Evolutionary conservation across 1,140 invertebrate species (phyloP).

Genomic region (Caenorhabditis latens): DNA sequence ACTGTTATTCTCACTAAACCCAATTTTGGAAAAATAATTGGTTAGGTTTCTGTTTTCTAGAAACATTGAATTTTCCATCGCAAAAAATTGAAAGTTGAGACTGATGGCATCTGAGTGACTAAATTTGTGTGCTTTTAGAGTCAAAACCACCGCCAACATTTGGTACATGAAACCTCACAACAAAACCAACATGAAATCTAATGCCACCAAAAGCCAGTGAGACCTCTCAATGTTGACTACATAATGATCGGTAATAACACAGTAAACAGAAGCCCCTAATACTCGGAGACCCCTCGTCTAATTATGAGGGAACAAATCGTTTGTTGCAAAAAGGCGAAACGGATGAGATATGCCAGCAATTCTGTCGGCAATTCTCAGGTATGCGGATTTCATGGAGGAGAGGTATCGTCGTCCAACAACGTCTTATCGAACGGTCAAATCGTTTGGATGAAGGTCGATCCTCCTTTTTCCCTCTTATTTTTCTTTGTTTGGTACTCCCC

Average conservation of each 20-base stretch:
- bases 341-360: no score
- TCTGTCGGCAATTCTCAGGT: background rate
- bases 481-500: constrained; percentile 45
- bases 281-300: constrained; percentile 10
- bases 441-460: constrained; percentile 53
- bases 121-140: background rate
- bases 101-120: background rate
- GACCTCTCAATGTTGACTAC: constrained; percentile 23
- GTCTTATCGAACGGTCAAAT: constrained; percentile 54
- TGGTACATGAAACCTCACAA: constrained; percentile 9
- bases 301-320: constrained; percentile 19
- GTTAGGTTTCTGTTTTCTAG: no score
- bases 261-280: constrained; percentile 29
- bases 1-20: no score
- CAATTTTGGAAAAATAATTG: no score
- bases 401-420: constrained; percentile 37
- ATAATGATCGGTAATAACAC: constrained; percentile 52
- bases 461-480: constrained; percentile 35
- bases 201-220: background rate
- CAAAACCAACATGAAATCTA: constrained; percentile 31
- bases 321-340: constrained; percentile 20
- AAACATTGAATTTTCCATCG: no score
- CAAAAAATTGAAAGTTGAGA: no score
- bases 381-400: constrained; percentile 16
- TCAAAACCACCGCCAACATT: background rate